Evolutionary conservation across 2,797 vertebrate species (phyloP), one percentile per base, ranked within the genome.

Genomic region (Falco novaeseelandiae): DNA sequence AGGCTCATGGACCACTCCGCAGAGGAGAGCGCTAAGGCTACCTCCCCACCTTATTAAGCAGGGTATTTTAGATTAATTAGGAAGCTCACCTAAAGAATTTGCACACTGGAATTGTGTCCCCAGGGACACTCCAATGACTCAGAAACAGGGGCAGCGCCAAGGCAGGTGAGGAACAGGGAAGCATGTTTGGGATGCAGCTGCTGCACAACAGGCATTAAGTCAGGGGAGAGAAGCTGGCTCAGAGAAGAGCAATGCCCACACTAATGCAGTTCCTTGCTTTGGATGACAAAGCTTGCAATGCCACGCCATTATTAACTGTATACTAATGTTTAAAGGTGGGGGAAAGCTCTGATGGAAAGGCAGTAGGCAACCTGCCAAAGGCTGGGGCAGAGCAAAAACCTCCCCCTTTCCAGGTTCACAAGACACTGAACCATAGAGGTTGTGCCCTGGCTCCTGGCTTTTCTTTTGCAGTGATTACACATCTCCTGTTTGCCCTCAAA

Each of bases 141-240:
- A 20, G 55, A 15, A 83, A 42, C 1, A 0, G 1, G 6, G 52
- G 18, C 62, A 90, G 57, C 66, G 44, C 58, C 0, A 0, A 48
- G 58, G 58, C 44, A n/a, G 52, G 19, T 7, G 15, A 42, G 65
- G 30, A 38, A 32, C 55, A 80, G 63, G 16, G 23, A 12, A 49
- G 52, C 0, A 0, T 2, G 18, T 27, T 22, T 36, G 58, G 52
- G 51, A 65, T 0, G 0, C 16, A 46, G 46, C 0, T 1, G 0
- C 58, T 15, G 44, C 2, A 16, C n/a, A 13, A 25, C 3, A 0
- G 48, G 42, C 26, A 0, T 8, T 6, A 30, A 34, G 32, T 13
- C 40, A 57, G 65, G 22, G 21, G 62, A 49, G 49, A 59, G 42
- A 48, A 57, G 16, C 20, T 0, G 18, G n/a, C 48, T n/a, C 62